phyloP scores from a whole-genome alignment of 1,140 invertebrate genomes.

The Zaprionus capensis region DNA sequence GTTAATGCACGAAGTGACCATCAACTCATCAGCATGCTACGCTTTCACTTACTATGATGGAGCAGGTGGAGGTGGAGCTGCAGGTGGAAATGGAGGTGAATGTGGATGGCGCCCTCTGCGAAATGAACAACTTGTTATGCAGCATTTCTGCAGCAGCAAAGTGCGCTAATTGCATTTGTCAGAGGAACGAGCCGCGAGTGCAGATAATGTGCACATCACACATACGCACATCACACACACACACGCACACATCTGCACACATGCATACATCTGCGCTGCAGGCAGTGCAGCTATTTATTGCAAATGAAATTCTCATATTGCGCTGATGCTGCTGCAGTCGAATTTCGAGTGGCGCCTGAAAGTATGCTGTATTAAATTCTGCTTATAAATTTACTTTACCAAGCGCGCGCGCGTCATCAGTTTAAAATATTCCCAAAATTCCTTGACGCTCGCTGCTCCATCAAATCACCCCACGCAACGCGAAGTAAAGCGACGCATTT shows the following conservation, averaged over 20 bases:
- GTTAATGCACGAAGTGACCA: slow-evolving; percentile 37
- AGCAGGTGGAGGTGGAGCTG: too few species aligned
- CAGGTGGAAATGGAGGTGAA: not conserved
- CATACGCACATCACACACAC: not conserved
- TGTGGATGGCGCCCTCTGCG: not conserved
- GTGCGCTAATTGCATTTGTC: slow-evolving; percentile 12
- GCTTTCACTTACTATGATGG: not conserved
- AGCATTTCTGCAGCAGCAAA: slow-evolving; percentile 6
- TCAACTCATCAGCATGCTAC: slow-evolving; percentile 2
- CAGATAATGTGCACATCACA: slow-evolving; percentile 4
- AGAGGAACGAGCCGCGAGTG: slow-evolving; percentile 1
- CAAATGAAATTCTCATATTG: slow-evolving; percentile 1
- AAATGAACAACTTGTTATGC: slow-evolving; percentile 11
- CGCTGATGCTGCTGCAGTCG: not conserved
- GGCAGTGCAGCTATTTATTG: not conserved
- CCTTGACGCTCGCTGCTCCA: slow-evolving; percentile 2
- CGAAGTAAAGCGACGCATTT: not conserved
- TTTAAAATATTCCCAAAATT: slow-evolving; percentile 2
- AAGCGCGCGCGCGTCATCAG: not conserved
- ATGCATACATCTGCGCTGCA: not conserved
- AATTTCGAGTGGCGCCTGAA: slow-evolving; percentile 1
- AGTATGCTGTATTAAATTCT: not conserved
- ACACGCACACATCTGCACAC: not conserved
- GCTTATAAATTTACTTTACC: not conserved
- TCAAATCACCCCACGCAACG: not conserved